Conservation (phyloP, 2,797 vertebrate species). For the Mormyrus proboscirostris region DNA sequence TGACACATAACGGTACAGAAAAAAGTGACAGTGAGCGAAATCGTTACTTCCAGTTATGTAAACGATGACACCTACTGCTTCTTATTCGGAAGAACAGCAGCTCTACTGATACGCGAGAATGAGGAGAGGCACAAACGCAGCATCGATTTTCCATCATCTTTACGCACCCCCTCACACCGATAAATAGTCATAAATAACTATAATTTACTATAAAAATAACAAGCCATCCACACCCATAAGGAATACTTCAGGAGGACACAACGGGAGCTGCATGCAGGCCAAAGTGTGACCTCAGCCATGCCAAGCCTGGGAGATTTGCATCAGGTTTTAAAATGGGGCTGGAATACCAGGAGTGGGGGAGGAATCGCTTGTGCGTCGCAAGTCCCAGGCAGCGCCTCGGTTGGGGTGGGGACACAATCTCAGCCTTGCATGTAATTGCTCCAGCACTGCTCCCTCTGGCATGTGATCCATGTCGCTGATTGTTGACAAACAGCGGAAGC, state of each 20-base stretch:
- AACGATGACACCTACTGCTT: conserved; percentile 21
- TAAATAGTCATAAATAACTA: conserved; percentile 33
- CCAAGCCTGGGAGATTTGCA: background rate
- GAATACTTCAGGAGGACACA: conserved; percentile 16
- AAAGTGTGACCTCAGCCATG: background rate
- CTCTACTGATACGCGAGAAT: conserved; percentile 20
- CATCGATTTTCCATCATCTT: background rate
- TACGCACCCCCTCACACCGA: conserved; percentile 14
- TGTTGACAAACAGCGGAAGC: background rate
- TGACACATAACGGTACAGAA: conserved; percentile 29
- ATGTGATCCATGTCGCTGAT: background rate
- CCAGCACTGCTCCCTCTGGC: background rate
- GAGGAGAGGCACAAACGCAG: background rate
- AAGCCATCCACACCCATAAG: conserved; percentile 34
- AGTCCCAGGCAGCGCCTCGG: background rate
- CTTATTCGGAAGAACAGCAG: conserved; percentile 23
- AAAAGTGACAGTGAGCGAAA: conserved; percentile 37
- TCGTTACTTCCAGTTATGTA: conserved; percentile 61
- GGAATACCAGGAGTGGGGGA: background rate
- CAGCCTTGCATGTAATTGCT: background rate
- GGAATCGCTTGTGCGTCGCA: background rate
- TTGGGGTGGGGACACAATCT: background rate
- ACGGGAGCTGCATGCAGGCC: conserved; percentile 47
- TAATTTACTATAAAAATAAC: conserved; percentile 40
- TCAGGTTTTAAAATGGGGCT: background rate